A percentile compares a stretch with the other conserved stretches of the same genome.
Evolutionary conservation across 53 echinoderm and acorn worm genomes (phyloP).

Genomic region (Holothuria scabra): DNA sequence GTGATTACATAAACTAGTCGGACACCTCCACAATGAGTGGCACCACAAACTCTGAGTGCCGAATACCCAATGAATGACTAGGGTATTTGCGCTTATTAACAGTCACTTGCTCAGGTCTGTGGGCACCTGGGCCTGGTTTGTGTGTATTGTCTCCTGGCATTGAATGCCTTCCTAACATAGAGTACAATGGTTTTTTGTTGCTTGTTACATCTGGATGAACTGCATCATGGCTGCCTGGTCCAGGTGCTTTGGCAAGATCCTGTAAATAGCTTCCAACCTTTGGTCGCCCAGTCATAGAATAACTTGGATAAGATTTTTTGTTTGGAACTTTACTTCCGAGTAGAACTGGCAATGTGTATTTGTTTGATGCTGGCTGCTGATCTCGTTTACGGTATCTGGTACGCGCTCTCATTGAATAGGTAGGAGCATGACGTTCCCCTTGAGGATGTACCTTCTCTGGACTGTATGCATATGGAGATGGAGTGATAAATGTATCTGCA

Average conservation of each 20-base stretch:
- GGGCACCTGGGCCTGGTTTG: conserved; percentile 93
- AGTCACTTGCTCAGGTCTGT: conserved; percentile 90
- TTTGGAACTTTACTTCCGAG: conserved; percentile 82
- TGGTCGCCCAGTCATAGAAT: conserved; percentile 89
- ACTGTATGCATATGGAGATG: conserved; percentile 94
- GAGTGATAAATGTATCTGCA: conserved; percentile 92
- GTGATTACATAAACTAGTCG: conserved; percentile 62
- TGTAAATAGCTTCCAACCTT: conserved; percentile 91
- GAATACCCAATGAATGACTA: conserved; percentile 87
- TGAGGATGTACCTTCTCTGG: conserved; percentile 97
- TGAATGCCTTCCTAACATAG: conserved; percentile 88
- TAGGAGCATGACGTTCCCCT: conserved; percentile 91
- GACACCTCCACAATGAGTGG: conserved; percentile 92
- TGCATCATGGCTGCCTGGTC: conserved; percentile 88
- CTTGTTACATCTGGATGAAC: conserved; percentile 76
- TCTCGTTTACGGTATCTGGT: conserved; percentile 92
- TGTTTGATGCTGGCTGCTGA: conserved; percentile 88
- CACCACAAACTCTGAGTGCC: conserved; percentile 93
- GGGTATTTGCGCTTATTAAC: conserved; percentile 87
- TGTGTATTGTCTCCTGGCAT: conserved; percentile 77
- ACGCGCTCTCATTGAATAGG: conserved; percentile 86
- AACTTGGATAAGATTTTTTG: conserved; percentile 83
- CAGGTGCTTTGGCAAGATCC: conserved; percentile 94
- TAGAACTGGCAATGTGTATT: conserved; percentile 78
- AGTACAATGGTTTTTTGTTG: conserved; percentile 88